phyloP scores from a whole-genome alignment of 2,113 vertebrate species.

The Bufo bufo region DNA sequence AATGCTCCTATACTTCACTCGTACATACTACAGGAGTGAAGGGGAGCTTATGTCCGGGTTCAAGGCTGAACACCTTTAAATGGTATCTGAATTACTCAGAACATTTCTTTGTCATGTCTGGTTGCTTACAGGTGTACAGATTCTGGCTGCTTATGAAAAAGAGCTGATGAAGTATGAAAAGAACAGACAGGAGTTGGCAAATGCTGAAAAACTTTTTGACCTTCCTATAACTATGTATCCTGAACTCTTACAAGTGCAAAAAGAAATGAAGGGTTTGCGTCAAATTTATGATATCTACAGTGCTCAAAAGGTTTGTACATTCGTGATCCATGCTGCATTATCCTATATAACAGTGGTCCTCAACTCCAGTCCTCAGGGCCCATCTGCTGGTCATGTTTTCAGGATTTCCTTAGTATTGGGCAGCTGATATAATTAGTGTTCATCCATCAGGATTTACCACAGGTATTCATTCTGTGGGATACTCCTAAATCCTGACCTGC shows the following conservation, averaged over 20 bases:
- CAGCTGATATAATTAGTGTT: too few species aligned
- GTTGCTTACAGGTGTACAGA: constrained; percentile 74
- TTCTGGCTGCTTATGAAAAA: constrained; percentile 76
- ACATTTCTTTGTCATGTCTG: not conserved
- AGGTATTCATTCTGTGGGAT: too few species aligned
- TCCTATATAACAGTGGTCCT: not conserved
- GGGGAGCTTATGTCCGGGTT: too few species aligned
- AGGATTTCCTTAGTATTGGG: too few species aligned
- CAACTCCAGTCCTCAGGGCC: too few species aligned
- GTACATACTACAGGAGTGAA: too few species aligned
- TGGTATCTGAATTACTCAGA: not conserved
- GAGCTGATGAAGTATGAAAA: constrained; percentile 78
- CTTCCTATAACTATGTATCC: constrained; percentile 81
- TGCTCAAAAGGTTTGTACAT: constrained; percentile 74
- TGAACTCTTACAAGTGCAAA: constrained; percentile 79
- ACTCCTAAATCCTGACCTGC: too few species aligned
- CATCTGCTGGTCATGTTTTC: too few species aligned
- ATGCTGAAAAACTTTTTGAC: constrained; percentile 88
- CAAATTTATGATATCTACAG: constrained; percentile 84
- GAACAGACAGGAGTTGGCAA: constrained; percentile 74
- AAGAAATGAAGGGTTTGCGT: constrained; percentile 80
- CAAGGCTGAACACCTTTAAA: not conserved
- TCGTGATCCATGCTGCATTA: not conserved
- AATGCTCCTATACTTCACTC: too few species aligned
- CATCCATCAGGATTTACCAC: too few species aligned